A percentile compares a stretch with the other conserved stretches of the same genome.
Evolutionary conservation across 2,888 invertebrate species (phyloP).

Genomic region (Sabatieria punctata): DNA sequence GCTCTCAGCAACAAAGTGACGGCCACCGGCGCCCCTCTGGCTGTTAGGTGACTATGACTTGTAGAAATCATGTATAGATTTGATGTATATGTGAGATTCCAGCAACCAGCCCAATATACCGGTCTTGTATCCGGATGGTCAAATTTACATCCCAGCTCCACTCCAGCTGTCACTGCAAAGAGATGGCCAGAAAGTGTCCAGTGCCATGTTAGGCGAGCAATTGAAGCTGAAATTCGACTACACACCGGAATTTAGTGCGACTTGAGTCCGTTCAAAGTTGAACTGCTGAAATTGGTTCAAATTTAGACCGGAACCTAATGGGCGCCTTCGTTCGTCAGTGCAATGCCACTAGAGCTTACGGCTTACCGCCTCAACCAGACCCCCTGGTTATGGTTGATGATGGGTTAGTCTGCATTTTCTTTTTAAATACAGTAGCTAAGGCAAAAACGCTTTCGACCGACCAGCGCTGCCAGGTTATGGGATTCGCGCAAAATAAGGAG

Average conservation of each 20-base stretch:
- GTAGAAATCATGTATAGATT: too few relatives aligned
- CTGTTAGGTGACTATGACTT: slow-evolving; percentile 7
- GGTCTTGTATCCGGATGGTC: slow-evolving; percentile 1
- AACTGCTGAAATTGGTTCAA: background rate
- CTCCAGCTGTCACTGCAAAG: background rate
- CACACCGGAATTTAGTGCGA: background rate
- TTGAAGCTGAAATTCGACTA: background rate
- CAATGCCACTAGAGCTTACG: slow-evolving; percentile 1
- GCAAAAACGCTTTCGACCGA: too few relatives aligned
- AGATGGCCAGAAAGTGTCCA: background rate
- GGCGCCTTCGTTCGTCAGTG: slow-evolving; percentile 2
- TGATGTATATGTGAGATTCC: background rate
- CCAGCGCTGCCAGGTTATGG: too few relatives aligned
- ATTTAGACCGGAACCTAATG: slow-evolving; percentile 1
- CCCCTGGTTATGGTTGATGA: slow-evolving; percentile 3
- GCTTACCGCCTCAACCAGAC: slow-evolving; percentile 1
- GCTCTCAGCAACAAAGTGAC: background rate
- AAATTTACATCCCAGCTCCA: slow-evolving; percentile 4
- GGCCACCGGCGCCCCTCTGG: slow-evolving; percentile 3
- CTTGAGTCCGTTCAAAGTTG: background rate
- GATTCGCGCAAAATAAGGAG: too few relatives aligned
- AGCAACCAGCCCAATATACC: background rate
- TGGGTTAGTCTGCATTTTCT: background rate
- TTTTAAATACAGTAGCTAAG: background rate
- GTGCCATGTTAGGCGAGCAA: slow-evolving; percentile 2